phyloP scores from a whole-genome alignment of 1,140 invertebrate genomes.

The Drosophila equinoxialis region DNA sequence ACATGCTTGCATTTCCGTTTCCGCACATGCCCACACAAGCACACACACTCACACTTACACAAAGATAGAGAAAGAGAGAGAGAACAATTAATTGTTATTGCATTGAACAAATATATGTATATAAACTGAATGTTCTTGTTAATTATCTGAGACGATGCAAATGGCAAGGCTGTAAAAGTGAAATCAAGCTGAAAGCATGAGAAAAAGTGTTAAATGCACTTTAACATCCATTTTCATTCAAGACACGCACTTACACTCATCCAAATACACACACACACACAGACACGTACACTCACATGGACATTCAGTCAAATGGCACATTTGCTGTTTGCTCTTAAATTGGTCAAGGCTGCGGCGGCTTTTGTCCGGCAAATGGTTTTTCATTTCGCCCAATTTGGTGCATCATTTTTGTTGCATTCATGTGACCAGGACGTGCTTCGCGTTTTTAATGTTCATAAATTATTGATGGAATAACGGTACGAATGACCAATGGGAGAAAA shows the following conservation, averaged over 20 bases:
- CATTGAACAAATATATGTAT: constrained; percentile 49
- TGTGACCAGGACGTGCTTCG: constrained; percentile 40
- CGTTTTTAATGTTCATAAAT: constrained; percentile 65
- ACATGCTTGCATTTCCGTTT: constrained; percentile 75
- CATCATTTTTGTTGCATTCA: constrained; percentile 42
- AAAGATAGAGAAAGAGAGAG: background rate
- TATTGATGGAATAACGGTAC: constrained; percentile 54
- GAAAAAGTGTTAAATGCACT: constrained; percentile 62
- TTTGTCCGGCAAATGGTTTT: constrained; percentile 19
- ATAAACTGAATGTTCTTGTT: constrained; percentile 64
- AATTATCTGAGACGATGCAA: constrained; percentile 62
- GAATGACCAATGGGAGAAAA: constrained; percentile 12
- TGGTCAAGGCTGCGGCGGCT: constrained; percentile 60
- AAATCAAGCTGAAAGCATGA: constrained; percentile 30
- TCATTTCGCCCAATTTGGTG: constrained; percentile 56
- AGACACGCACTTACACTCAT: constrained; percentile 33
- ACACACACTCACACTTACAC: constrained; percentile 13
- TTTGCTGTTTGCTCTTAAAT: constrained; percentile 59
- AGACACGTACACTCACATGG: background rate
- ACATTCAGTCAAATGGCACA: constrained; percentile 8
- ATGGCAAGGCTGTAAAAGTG: constrained; percentile 43
- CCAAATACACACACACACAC: constrained; percentile 14
- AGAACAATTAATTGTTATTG: constrained; percentile 61
- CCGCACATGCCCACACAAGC: constrained; percentile 36
- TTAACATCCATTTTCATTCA: constrained; percentile 61